phyloP scores from a whole-genome alignment of 2,113 vertebrate species.

The Psephotus haematonotus region DNA sequence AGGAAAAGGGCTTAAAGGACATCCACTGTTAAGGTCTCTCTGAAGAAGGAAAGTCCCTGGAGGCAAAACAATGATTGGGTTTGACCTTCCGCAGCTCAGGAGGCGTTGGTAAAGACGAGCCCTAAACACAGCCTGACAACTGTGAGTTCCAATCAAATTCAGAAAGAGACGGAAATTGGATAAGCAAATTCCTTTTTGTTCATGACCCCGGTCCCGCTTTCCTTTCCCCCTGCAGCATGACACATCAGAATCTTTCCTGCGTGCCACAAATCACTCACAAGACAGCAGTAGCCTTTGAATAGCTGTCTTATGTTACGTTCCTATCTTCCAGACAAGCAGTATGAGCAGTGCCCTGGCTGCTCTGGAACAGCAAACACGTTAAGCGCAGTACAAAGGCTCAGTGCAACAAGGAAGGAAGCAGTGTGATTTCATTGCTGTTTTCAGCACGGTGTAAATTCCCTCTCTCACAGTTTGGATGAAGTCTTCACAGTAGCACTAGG shows the following conservation, averaged over 20 bases:
- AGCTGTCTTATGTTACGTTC: conserved; percentile 21
- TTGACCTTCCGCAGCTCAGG: conserved; percentile 68
- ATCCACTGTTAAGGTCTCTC: conserved; percentile 44
- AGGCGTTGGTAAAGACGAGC: conserved; percentile 58
- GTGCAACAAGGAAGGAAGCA: not conserved
- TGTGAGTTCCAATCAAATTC: conserved; percentile 55
- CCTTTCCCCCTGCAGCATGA: conserved; percentile 63
- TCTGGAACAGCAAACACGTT: not conserved
- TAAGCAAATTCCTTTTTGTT: conserved; percentile 73
- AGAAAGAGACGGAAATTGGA: conserved; percentile 68
- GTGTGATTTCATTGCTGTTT: conserved; percentile 8
- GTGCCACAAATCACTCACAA: not conserved
- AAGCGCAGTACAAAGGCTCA: not conserved
- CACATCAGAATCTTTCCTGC: conserved; percentile 62
- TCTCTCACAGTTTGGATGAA: not conserved
- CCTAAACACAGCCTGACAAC: conserved; percentile 66
- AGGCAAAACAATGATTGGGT: conserved; percentile 70
- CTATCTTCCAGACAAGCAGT: conserved; percentile 1
- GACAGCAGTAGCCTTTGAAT: conserved; percentile 6
- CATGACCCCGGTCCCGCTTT: conserved; percentile 48
- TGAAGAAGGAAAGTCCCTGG: conserved; percentile 64
- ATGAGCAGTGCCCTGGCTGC: not conserved
- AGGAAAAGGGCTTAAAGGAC: conserved; percentile 41
- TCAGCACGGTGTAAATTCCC: conserved; percentile 6
- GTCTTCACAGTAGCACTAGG: not conserved